A percentile compares a stretch with the other conserved stretches of the same genome.
Conservation (phyloP, 2,888 invertebrate genomes). For the Ganaspis brasiliensis region DNA sequence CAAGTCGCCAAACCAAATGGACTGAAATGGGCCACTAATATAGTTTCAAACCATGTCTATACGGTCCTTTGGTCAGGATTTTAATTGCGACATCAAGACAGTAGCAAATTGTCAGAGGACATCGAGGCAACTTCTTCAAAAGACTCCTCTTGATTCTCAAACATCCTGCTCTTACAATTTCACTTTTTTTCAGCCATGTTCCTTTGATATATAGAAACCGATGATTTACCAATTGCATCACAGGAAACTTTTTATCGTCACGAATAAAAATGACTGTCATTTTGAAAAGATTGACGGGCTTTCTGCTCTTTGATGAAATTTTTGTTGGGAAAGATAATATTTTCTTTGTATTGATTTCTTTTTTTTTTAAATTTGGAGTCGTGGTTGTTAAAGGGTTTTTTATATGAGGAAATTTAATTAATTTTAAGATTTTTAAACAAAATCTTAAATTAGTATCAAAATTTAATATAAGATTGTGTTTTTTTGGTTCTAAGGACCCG, state of each 20-base stretch:
- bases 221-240: conserved; percentile 27
- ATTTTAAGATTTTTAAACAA: no score
- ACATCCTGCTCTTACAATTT: conserved; percentile 16
- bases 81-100: conserved; percentile 17
- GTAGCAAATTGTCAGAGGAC: not conserved
- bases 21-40: conserved; percentile 37
- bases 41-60: not conserved
- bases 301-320: not conserved
- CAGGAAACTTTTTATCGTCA: conserved; percentile 14
- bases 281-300: conserved; percentile 11
- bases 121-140: not conserved
- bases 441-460: no score
- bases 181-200: not conserved
- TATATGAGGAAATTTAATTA: no score
- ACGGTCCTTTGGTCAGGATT: not conserved
- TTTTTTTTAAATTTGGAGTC: not conserved
- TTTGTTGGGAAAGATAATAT: not conserved
- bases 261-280: conserved; percentile 5
- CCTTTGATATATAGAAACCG: conserved; percentile 7
- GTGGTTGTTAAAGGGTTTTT: no score
- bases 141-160: conserved; percentile 19
- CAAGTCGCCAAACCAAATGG: conserved; percentile 44
- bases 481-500: no score
- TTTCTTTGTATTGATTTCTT: not conserved
- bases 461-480: no score